Evolutionary conservation across 2,888 invertebrate genomes (phyloP), one percentile per base, ranked within the genome.

Genomic region (Teleiodes luculella): DNA sequence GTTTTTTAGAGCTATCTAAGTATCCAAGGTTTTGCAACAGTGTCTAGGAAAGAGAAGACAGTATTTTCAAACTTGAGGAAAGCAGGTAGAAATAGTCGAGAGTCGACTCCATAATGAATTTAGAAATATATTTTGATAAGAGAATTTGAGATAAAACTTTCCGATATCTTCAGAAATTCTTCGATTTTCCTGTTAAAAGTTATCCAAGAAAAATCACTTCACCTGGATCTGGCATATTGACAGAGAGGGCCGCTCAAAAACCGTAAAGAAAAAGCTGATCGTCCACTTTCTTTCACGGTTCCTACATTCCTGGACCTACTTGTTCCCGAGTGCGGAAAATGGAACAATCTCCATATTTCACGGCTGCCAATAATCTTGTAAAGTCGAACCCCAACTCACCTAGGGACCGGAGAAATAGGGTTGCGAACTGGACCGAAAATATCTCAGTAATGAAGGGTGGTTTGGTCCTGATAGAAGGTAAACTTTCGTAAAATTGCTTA

Each of bases 321-420:
- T 43, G 28, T 43, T 43, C 43, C 43, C 24, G 28, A 28, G 58
- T 59, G 58, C 60, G 53, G 64, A 62, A 63, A 68, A 66, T 64
- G 54, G 64, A 66, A 62, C 67, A 66, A 70, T 74, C 64, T 67
- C 67, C 65, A 77, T 76, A 74, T 69, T 66, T 72, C 67, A 71
- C 68, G 59, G 62, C 58, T 63, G 62, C 66, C 67, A 61, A 70
- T 70, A 74, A 67, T 49, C 49, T 36, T 49, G 49, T 37, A 35
- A 48, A 48, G 48, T 64, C 66, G 18, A 41, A 41, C 54, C 33
- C 35, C n/a, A 20, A 16, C 28, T 36, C 35, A 24, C 49, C 28
- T 11, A 13, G 36, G 28, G 43, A 28, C 41, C 41, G 20, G 13
- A 43, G n/a, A 28, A 43, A 49, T 49, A 35, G 35, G 48, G 48